Evolutionary conservation across 2,113 vertebrate species (phyloP), one percentile per base, ranked within the genome.

Genomic region (Xenopus borealis): DNA sequence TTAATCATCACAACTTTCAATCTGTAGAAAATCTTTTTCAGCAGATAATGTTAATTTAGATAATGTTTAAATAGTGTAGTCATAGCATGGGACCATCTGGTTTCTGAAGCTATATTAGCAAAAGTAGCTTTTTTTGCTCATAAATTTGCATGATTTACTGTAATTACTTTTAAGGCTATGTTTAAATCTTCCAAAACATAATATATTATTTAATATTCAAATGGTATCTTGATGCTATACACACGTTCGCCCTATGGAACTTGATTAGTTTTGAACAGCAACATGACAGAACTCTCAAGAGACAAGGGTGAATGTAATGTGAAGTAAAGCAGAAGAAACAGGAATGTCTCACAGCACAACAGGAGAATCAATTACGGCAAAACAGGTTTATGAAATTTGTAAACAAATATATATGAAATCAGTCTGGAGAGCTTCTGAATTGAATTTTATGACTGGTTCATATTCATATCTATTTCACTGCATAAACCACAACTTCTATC

Each of bases 121-220:
- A 17, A 62, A 45, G 58, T 23, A 10, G 58, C 58, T 61, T 20
- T 61, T 61, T 2, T 12, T 61, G 20, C 57, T 71, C 27, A 69
- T 69, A 18, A 20, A 55, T 69, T 69, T 55, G 50, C 66, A 69
- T 62, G 33, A 47, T 44, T 71, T 19, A 62, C 59, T 45, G 59
- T 71, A 61, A 71, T 62, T 46, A 23, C 57, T 50, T 20, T 70
- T 19, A 70, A 45, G 12, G 12, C 53, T 40, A 27, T 45, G 27
- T 58, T 59, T 71, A 62, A 13, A 62, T 40, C 3, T 45, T 10
- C 33, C 7, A 30, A 27, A 47, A 27, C 33, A 46, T 11, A 20
- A 33, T 23, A 16, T 33, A 4, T 55, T 69, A n/a, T 55, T 55
- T 47, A 12, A 55, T 57, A 57, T n/a, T 52, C 47, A 69, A 55